Evolutionary conservation across 2,797 vertebrate species (phyloP).

Genomic region (Sternarchorhynchus goeldii): DNA sequence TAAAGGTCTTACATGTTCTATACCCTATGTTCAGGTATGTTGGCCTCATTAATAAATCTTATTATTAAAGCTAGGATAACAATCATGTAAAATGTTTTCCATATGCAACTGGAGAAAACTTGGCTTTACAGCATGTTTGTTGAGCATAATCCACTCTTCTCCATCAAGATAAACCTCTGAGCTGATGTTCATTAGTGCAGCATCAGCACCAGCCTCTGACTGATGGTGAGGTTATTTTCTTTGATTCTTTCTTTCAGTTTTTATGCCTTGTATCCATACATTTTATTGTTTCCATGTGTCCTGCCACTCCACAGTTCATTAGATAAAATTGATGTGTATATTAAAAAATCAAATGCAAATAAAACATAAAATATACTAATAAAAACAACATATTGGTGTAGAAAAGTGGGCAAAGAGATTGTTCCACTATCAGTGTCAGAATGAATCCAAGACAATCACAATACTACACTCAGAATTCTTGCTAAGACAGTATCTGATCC

Average conservation of each 20-base stretch:
- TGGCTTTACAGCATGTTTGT: background rate
- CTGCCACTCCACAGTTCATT: background rate
- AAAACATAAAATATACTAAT: no score
- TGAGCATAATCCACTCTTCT: background rate
- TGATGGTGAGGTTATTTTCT: no score
- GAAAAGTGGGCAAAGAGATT: background rate
- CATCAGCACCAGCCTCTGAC: background rate
- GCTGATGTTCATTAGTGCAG: background rate
- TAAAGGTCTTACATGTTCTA: background rate
- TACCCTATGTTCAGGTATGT: no score
- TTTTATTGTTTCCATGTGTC: background rate
- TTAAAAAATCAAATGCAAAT: no score
- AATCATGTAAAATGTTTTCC: no score
- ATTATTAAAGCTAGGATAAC: no score
- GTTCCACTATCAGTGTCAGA: background rate
- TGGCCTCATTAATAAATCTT: no score
- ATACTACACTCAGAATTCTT: no score
- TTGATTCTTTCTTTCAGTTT: no score
- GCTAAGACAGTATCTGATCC: no score
- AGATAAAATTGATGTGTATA: background rate
- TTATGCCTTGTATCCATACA: background rate
- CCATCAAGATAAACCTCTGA: background rate
- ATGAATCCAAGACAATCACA: constrained; percentile 9
- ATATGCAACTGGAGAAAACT: no score
- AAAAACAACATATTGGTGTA: constrained; percentile 4